These are phyloP conservation scores for Squalus acanthias DNA, from an alignment of 2,797 vertebrate species.

Conservation along the genomic window DNA sequence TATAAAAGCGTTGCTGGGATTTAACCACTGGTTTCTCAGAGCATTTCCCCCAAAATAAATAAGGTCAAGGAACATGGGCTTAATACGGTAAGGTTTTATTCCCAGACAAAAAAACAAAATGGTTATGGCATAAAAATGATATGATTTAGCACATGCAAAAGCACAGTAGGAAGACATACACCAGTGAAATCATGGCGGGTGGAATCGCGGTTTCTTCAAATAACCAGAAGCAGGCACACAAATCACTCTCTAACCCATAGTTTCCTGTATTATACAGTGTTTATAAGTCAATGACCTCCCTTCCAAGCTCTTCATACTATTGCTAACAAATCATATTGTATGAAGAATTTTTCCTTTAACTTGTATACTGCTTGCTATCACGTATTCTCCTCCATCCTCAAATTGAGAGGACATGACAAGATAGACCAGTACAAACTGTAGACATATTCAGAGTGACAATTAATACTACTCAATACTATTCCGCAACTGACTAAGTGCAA, in stretches of 20 bases:
- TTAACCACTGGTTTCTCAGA: background rate
- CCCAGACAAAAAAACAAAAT: conserved; percentile 18
- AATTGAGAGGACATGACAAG: background rate
- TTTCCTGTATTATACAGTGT: conserved; percentile 43
- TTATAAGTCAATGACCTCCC: background rate
- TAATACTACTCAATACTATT: background rate
- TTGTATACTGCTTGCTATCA: background rate
- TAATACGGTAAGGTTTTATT: background rate
- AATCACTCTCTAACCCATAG: conserved; percentile 34
- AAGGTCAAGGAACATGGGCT: background rate
- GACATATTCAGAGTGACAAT: background rate
- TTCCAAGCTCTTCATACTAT: background rate
- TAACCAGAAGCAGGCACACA: conserved; percentile 23
- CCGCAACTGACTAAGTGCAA: background rate
- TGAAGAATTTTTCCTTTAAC: background rate
- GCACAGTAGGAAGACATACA: conserved; percentile 3
- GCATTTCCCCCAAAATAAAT: background rate
- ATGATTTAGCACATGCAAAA: conserved; percentile 29
- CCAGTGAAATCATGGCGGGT: background rate
- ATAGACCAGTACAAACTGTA: background rate
- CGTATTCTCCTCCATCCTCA: background rate
- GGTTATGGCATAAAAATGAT: conserved; percentile 4
- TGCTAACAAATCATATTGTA: background rate
- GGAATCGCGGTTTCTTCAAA: conserved; percentile 3
- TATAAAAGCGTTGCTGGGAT: background rate